Percentiles rank a stretch among this genome's conserved stretches.
Conservation (phyloP, 2,113 vertebrate species). For the Quiscalus mexicanus region DNA sequence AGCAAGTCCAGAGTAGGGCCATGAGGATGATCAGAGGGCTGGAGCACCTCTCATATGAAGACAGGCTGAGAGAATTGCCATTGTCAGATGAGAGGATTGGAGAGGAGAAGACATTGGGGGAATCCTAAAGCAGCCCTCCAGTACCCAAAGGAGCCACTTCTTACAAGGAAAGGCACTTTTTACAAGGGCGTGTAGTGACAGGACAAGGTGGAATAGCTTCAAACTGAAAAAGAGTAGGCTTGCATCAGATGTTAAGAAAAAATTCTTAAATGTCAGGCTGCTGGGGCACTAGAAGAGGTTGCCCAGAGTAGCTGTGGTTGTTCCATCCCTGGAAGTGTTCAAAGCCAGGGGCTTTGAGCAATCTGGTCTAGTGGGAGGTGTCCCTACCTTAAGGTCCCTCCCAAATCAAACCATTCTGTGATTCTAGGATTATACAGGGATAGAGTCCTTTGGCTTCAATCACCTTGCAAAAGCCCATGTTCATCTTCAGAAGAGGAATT, state of each 20-base stretch:
- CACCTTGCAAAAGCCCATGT: background rate
- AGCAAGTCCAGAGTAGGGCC: background rate
- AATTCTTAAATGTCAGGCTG: background rate
- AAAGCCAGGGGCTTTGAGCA: background rate
- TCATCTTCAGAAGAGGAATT: background rate
- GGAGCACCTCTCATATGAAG: background rate
- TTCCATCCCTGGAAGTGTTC: background rate
- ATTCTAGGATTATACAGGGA: background rate
- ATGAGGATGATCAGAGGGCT: background rate
- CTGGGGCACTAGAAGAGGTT: background rate
- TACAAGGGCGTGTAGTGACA: background rate
- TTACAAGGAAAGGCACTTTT: background rate
- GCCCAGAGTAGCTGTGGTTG: background rate
- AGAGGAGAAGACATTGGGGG: background rate
- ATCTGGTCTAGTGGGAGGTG: background rate
- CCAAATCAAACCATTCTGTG: background rate
- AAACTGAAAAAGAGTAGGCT: background rate
- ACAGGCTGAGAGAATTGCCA: background rate
- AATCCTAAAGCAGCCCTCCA: background rate
- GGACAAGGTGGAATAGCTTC: background rate
- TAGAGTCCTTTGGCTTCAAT: background rate
- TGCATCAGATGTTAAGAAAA: background rate
- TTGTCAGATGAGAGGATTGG: background rate
- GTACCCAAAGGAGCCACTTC: background rate
- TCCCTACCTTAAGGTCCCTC: background rate